Evolutionary conservation across 2,797 vertebrate species (phyloP).

Genomic region (Channa striata): DNA sequence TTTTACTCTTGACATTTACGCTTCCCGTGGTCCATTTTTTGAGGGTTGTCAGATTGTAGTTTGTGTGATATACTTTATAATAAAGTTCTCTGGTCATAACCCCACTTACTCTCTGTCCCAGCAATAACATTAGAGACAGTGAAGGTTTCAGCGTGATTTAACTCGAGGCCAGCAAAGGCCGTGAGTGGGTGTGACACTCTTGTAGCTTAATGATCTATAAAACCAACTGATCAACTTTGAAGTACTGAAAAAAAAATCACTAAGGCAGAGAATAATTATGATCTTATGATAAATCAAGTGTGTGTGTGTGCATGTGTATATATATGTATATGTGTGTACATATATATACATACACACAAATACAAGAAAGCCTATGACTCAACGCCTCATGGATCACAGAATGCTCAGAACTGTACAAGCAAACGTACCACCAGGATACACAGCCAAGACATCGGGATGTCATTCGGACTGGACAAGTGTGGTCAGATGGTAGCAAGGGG

Average conservation of each 20-base stretch:
- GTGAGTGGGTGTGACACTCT: neutral
- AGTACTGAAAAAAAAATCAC: conserved; percentile 10
- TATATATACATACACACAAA: too few species aligned
- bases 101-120: conserved; percentile 39
- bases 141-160: conserved; percentile 42
- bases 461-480: too few species aligned
- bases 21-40: conserved; percentile 9
- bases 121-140: conserved; percentile 42
- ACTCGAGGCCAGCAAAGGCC: conserved; percentile 14
- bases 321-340: too few species aligned
- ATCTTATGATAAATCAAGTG: conserved; percentile 13
- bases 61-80: conserved; percentile 31
- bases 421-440: too few species aligned
- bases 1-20: neutral
- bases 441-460: too few species aligned
- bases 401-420: too few species aligned
- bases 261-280: too few species aligned
- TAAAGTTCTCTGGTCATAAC: conserved; percentile 50
- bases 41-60: conserved; percentile 14
- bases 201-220: conserved; percentile 42
- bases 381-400: too few species aligned
- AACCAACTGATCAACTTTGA: conserved; percentile 54
- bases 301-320: too few species aligned
- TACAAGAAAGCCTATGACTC: too few species aligned
- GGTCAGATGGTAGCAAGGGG: too few species aligned